Conservation (phyloP, 2,888 invertebrate species). For the Agrotis segetum region DNA sequence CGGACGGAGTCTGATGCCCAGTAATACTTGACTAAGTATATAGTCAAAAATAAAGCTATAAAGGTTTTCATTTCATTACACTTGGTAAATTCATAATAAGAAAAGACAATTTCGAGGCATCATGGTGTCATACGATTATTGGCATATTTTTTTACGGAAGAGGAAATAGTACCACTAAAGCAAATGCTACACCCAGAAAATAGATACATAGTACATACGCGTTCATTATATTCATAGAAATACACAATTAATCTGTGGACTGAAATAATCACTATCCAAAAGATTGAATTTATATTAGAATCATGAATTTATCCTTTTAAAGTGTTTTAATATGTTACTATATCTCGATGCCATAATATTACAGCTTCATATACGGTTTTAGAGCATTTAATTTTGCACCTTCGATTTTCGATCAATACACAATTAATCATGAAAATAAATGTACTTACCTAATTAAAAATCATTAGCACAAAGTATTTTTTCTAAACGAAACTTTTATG, state of each 20-base stretch:
- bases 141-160: slow-evolving; percentile 11
- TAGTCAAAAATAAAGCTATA: slow-evolving; percentile 62
- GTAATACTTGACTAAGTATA: slow-evolving; percentile 52
- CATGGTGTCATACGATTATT: slow-evolving; percentile 16
- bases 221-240: slow-evolving; percentile 18
- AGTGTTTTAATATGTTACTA: neutral
- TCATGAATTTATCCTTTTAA: slow-evolving; percentile 6
- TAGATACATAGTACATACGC: neutral
- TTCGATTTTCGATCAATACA: too few species aligned
- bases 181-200: slow-evolving; percentile 18
- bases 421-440: too few species aligned
- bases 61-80: slow-evolving; percentile 50
- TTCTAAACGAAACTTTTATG: too few species aligned
- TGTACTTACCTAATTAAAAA: too few species aligned
- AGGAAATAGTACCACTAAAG: slow-evolving; percentile 35
- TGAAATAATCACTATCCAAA: slow-evolving; percentile 23
- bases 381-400: too few species aligned
- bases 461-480: too few species aligned
- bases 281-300: slow-evolving; percentile 24
- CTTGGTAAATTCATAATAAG: slow-evolving; percentile 56
- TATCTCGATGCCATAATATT: too few species aligned
- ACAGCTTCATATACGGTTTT: too few species aligned
- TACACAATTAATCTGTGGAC: slow-evolving; percentile 5
- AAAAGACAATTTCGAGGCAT: slow-evolving; percentile 50
- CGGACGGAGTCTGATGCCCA: slow-evolving; percentile 52